Base-by-base conservation (phyloP, 2,113 vertebrate genomes). In the Hippoglossus stenolepis region DNA sequence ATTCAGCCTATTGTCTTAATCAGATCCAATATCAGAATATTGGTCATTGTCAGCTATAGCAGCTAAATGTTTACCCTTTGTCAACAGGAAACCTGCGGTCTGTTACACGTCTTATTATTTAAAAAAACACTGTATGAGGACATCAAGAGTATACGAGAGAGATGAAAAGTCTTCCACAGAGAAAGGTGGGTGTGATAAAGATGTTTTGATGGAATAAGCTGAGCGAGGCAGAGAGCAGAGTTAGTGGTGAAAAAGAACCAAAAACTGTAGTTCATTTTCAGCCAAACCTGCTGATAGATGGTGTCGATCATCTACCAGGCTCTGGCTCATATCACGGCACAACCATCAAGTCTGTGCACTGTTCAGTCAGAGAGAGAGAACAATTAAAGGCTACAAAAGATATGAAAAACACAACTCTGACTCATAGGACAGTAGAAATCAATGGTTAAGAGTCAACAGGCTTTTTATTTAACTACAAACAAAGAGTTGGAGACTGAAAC, bases 321-420 rank as follows among this genome's bases (percentile, higher is more conserved):
- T 68, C 94, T 92, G 63, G 98, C 96, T 82, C 96, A n/a, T n/a
- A n/a, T 93, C 87, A 99, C 97, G 0, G 96, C 96, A 81, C 97
- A 96, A 26, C 97, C 97, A 15, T 99, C 98, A 0, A 96, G 76
- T 99, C 97, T 4, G 98, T 99, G 85, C 98, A 99, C 98, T 99
- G 91, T 45, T 35, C 60, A 49, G n/a, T 3, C 26, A 85, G 5
- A 79, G 3, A 31, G 0, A 31, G 10, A 54, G 6, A 28, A 56
- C 17, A 54, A 21, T 43, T 12, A 31, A 31, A 31, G 40, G 12
- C 40, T 13, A 43, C 2, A n/a, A 12, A 31, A 11, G 2, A 43
- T 3, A 4, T 13, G 12, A 43, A 3, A 43, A 43, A 43, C 40
- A 51, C 18, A 51, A 51, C 4, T 18, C 47, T 51, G 17, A 18